Conservation (phyloP, 2,888 invertebrate species). For the Melangyna quadrimaculata region DNA sequence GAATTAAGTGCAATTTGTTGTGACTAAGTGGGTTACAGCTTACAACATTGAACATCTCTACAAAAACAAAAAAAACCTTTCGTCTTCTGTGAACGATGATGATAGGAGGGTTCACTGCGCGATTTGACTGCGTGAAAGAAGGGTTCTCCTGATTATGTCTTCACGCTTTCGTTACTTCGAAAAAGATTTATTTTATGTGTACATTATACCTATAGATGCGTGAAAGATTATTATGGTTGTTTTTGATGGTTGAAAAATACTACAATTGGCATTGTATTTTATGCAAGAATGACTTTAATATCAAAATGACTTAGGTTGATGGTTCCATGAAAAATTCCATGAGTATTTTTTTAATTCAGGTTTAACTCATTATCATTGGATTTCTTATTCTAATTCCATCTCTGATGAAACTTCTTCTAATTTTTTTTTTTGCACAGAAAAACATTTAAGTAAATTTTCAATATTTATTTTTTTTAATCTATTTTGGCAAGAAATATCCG, state of each 20-base stretch:
- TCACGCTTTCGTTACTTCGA: constrained; percentile 62
- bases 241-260: neutral
- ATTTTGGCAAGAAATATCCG: no score
- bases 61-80: neutral
- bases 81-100: constrained; percentile 19
- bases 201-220: constrained; percentile 20
- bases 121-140: constrained; percentile 52
- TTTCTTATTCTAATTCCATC: no score
- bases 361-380: no score
- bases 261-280: neutral
- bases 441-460: no score
- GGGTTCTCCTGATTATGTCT: constrained; percentile 53
- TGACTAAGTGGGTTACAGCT: constrained; percentile 56
- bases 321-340: neutral
- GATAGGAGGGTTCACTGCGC: constrained; percentile 18
- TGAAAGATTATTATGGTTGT: constrained; percentile 50
- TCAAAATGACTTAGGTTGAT: neutral
- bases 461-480: no score
- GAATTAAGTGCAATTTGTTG: constrained; percentile 65
- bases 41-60: neutral
- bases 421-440: no score
- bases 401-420: no score
- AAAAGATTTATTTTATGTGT: constrained; percentile 52
- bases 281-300: constrained; percentile 26
- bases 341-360: no score